These are phyloP conservation scores for Epizoanthus stellaris DNA, from an alignment of 92 coral and sea anemone species.

Conservation along the genomic window DNA sequence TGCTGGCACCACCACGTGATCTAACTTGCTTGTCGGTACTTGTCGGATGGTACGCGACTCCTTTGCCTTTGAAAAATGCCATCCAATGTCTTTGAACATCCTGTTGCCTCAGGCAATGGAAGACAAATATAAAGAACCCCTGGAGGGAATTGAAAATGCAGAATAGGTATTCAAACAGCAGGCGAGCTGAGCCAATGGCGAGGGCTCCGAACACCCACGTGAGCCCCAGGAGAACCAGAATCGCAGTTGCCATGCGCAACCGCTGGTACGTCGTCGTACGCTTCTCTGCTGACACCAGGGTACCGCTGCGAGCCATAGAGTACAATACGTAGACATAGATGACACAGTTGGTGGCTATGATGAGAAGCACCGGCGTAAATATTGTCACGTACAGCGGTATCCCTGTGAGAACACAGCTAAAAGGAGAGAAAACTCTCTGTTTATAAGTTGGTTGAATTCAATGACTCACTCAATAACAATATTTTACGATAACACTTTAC, in stretches of 20 bases:
- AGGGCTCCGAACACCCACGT: conserved; percentile 64
- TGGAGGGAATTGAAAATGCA: conserved; percentile 66
- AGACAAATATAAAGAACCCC: conserved; percentile 56
- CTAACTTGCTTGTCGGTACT: conserved; percentile 47
- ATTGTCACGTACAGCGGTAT: conserved; percentile 52
- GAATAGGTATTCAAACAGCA: conserved; percentile 59
- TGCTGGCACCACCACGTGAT: conserved; percentile 48
- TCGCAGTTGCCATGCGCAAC: conserved; percentile 53
- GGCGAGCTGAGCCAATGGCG: conserved; percentile 50
- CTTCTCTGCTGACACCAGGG: conserved; percentile 51
- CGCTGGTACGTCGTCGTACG: conserved; percentile 43
- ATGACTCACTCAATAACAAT: too few relatives aligned
- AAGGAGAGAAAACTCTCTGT: background rate
- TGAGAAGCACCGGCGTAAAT: conserved; percentile 50
- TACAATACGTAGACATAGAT: conserved; percentile 39
- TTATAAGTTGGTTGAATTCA: background rate
- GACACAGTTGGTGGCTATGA: conserved; percentile 41
- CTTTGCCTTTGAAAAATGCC: conserved; percentile 30
- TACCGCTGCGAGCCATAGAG: conserved; percentile 38
- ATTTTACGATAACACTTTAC: too few relatives aligned
- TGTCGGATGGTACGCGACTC: conserved; percentile 4
- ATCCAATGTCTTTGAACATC: conserved; percentile 39
- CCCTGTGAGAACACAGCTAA: conserved; percentile 57
- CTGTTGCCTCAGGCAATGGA: conserved; percentile 51
- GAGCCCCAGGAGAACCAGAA: conserved; percentile 57